Base-by-base conservation (phyloP, 2,797 vertebrate genomes). In the Dendrocincla tyrannina region DNA sequence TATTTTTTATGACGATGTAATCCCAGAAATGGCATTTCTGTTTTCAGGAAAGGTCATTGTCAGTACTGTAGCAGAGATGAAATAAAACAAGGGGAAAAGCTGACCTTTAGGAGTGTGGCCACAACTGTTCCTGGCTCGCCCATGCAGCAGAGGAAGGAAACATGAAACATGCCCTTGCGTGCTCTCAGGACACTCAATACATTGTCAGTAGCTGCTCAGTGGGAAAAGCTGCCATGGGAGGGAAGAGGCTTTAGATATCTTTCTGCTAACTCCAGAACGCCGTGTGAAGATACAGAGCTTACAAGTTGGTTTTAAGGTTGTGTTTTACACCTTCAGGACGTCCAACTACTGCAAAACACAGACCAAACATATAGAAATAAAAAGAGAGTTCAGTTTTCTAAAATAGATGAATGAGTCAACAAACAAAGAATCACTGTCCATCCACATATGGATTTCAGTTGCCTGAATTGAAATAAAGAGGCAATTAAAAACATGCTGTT, bases 401-500 rank as follows among this genome's bases (percentile, higher is more conserved):
- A 74, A 80, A 41, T 35, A 62, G 75, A 66, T 44, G 0, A 53
- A 62, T 32, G 32, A 87, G 52, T 63, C 33, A 64, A 60, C 37
- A 60, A 72, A 25, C 14, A 44, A 78, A 68, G 37, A 70, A 39
- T 53, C 24, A 24, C 33, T 83, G 18, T 41, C 41, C 33, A 50
- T 55, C 62, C 30, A 69, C 41, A 27, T 32, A 81, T 47, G 30
- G 53, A 56, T 95, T 88, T 93, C 58, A 56, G 28, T 56, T 93
- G 20, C 33, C 70, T 77, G 23, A 25, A 68, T 13, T 74, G 35
- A 68, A 89, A 80, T 17, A 11, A 6, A 32, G 88, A 77, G 22
- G 18, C 33, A 80, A 63, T 90, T 91, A 42, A 87, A 92, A 95
- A 75, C 72, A 68, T 32, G 5, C 4, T 85, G 25, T 85, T 88